phyloP scores from a whole-genome alignment of 1,140 invertebrate species.

The Pinna nobilis region DNA sequence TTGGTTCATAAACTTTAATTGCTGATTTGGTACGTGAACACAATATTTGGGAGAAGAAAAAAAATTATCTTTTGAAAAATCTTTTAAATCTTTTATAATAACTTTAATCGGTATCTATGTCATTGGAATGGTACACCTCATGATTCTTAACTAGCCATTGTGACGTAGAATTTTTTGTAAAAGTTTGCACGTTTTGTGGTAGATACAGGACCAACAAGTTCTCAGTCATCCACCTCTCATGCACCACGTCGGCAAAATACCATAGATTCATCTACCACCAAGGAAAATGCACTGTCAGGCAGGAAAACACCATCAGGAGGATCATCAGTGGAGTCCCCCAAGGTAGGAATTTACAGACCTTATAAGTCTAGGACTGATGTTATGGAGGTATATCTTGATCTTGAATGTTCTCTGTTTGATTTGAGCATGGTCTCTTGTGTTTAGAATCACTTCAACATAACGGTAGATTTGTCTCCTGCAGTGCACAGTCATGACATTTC shows the following conservation, averaged over 20 bases:
- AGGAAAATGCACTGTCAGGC: slow-evolving; percentile 68
- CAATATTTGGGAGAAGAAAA: too few relatives aligned
- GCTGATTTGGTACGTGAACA: too few relatives aligned
- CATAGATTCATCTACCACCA: slow-evolving; percentile 61
- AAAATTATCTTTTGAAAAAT: too few relatives aligned
- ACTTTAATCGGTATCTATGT: too few relatives aligned
- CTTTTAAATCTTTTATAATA: too few relatives aligned
- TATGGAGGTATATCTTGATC: neutral
- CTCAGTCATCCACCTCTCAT: slow-evolving; percentile 54
- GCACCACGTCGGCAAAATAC: slow-evolving; percentile 60
- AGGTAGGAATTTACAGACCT: slow-evolving; percentile 44
- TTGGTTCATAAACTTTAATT: too few relatives aligned
- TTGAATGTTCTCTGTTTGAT: neutral
- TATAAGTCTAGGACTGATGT: neutral
- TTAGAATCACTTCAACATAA: too few relatives aligned
- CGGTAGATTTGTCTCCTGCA: too few relatives aligned
- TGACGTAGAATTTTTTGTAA: neutral
- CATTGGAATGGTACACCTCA: too few relatives aligned
- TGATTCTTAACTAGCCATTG: neutral
- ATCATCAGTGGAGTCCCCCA: slow-evolving; percentile 59
- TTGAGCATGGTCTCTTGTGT: too few relatives aligned
- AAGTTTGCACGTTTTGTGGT: neutral
- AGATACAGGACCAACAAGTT: slow-evolving; percentile 46
- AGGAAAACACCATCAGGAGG: slow-evolving; percentile 64
- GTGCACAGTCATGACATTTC: too few relatives aligned